Evolutionary conservation across 2,888 invertebrate species (phyloP).

Genomic region (Noctua janthe): DNA sequence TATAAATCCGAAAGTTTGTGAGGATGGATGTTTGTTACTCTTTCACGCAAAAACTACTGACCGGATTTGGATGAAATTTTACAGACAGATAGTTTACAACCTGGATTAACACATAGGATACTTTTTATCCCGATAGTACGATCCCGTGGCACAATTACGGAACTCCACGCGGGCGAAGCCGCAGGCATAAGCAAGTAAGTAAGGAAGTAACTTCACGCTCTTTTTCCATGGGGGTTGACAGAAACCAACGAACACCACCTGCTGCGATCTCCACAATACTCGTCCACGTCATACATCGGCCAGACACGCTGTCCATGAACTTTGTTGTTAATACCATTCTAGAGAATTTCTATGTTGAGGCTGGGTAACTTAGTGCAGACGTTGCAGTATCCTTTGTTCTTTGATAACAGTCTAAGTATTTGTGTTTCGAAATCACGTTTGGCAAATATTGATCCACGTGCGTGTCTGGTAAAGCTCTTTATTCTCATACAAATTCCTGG

Average conservation of each 20-base stretch:
- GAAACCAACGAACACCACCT: neutral
- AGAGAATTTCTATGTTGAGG: neutral
- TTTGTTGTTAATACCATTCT: constrained; percentile 7
- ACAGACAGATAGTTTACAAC: no score
- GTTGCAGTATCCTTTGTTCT: constrained; percentile 1
- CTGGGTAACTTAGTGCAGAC: neutral
- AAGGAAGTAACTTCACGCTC: neutral
- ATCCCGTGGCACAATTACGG: no score
- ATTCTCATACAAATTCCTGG: constrained; percentile 12
- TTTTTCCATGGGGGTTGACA: neutral
- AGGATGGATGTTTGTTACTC: no score
- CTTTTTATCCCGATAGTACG: no score
- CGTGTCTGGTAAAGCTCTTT: constrained; percentile 6
- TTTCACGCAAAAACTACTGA: no score
- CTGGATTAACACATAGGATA: no score
- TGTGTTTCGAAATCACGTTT: constrained; percentile 44
- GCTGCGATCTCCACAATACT: neutral
- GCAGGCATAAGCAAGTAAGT: neutral
- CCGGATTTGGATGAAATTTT: no score
- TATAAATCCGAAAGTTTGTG: no score
- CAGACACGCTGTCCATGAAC: neutral
- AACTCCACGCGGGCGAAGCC: no score
- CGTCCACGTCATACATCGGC: neutral
- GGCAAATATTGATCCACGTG: constrained; percentile 47
- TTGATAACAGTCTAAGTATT: neutral